phyloP scores from a whole-genome alignment of 1,140 invertebrate species.

The Forficula auricularia region DNA sequence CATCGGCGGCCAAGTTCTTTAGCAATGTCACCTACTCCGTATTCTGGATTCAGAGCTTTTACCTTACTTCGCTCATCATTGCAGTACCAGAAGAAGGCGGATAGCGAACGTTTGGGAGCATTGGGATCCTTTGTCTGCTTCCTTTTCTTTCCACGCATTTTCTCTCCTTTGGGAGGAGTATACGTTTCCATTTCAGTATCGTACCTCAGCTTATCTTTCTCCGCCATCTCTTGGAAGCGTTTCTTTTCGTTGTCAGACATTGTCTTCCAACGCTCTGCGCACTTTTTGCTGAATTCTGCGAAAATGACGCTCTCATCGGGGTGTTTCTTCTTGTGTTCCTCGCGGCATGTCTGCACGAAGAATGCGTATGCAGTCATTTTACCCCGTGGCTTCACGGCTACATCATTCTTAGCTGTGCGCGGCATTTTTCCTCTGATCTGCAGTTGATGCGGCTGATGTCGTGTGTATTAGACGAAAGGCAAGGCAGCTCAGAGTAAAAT shows the following conservation, averaged over 20 bases:
- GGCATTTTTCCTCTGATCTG: conserved; percentile 38
- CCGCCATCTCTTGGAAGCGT: conserved; percentile 96
- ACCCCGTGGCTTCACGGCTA: conserved; percentile 67
- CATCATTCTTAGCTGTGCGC: conserved; percentile 46
- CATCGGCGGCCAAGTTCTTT: conserved; percentile 92
- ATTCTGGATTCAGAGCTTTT: conserved; percentile 81
- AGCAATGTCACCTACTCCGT: conserved; percentile 89
- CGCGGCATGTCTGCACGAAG: conserved; percentile 97
- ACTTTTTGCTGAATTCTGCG: conserved; percentile 98
- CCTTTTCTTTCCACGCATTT: not conserved
- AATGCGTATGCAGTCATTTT: conserved; percentile 98
- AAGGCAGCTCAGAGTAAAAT: too few species aligned
- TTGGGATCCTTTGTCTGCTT: not conserved
- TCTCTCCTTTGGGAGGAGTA: not conserved
- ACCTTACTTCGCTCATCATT: conserved; percentile 91
- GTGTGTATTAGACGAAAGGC: too few species aligned
- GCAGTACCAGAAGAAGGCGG: conserved; percentile 98
- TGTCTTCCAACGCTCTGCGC: conserved; percentile 98
- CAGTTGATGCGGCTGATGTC: conserved; percentile 6
- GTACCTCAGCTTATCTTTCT: conserved; percentile 34
- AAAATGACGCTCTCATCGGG: conserved; percentile 97
- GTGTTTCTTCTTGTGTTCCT: conserved; percentile 98
- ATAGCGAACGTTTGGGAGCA: conserved; percentile 21
- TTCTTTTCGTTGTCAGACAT: conserved; percentile 99
- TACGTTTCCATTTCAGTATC: not conserved